Percentiles rank a stretch among this genome's conserved stretches.
phyloP scores from a whole-genome alignment of 2,113 vertebrate genomes.

The Archocentrus centrarchus region DNA sequence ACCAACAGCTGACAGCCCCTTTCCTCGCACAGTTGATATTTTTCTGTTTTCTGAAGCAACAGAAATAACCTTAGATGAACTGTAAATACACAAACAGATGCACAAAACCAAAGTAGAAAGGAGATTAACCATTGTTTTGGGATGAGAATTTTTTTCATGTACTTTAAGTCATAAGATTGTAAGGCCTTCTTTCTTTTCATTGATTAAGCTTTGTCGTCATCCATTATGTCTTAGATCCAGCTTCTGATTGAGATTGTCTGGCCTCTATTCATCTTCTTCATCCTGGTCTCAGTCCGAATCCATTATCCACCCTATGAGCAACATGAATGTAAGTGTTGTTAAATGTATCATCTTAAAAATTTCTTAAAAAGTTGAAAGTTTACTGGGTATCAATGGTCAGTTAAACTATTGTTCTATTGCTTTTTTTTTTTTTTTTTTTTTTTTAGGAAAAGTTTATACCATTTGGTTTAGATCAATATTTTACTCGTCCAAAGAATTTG shows the following conservation, averaged over 20 bases:
- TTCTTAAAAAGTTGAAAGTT: neutral
- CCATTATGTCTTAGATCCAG: slow-evolving; percentile 84
- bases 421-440: neutral
- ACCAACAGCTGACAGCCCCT: slow-evolving; percentile 22
- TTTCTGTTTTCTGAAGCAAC: neutral
- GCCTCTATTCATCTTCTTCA: slow-evolving; percentile 98
- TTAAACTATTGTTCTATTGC: neutral
- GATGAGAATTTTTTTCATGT: neutral
- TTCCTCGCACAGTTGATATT: neutral
- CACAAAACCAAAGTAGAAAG: slow-evolving; percentile 2
- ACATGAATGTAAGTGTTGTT: slow-evolving; percentile 90
- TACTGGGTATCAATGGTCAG: neutral
- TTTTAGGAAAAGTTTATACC: neutral
- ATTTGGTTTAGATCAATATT: slow-evolving; percentile 1
- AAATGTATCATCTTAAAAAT: neutral
- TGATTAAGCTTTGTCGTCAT: neutral
- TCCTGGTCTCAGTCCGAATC: slow-evolving; percentile 93
- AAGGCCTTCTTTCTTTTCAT: neutral
- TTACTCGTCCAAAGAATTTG: slow-evolving; percentile 24
- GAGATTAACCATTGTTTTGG: neutral
- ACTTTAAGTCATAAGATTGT: neutral
- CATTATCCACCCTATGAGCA: slow-evolving; percentile 96
- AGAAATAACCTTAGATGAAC: neutral
- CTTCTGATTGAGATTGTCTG: slow-evolving; percentile 94
- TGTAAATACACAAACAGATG: neutral